Base-by-base conservation (phyloP, 2,888 invertebrate genomes). In the Oligia strigilis region DNA sequence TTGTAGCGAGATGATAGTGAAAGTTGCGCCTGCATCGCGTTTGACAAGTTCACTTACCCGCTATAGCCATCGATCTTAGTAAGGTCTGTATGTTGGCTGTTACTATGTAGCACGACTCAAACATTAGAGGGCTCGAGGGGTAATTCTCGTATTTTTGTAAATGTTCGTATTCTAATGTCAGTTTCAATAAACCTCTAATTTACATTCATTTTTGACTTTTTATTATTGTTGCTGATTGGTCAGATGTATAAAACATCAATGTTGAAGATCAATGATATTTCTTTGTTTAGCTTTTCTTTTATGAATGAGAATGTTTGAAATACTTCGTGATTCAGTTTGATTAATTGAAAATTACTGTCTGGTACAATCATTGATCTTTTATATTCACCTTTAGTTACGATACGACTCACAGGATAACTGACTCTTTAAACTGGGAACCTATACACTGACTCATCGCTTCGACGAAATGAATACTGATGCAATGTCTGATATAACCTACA, bases 31-130 rank as follows among this genome's bases (percentile, higher is more conserved):
- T 40, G 83, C 80, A 85, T 77, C 75, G 60, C 82, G 80, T 77
- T 86, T 87, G 88, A 88, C 88, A 89, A 83, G 89, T 89, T 89
- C 90, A 89, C 85, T 90, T 90, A 89, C 90, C 89, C 80, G 82
- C 75, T 67, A 80, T 29, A 29, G 69, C 75, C 80, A 82, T 87
- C 79, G 80, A 83, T 87, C 78, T 75, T 40, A 60, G 62, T 60
- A 40, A 36, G 29, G 46, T 64, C 36, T 69, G 40, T 49, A 58
- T 64, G 65, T 23, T 43, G 19, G n/a, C 40, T 73, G 62, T 62
- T 70, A 43, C 8, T 19, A 58, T 29, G 4, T 58, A 58, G 58
- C 55, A 19, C 58, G 23, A 9, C 9, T 9, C 58, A 4, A 23
- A 9, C 9, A 58, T 23, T 23, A 58, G 23, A 58, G 19, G 55